A percentile compares a stretch with the other conserved stretches of the same genome.
phyloP scores from a whole-genome alignment of 2,888 invertebrate species.

The Crematogaster levior region DNA sequence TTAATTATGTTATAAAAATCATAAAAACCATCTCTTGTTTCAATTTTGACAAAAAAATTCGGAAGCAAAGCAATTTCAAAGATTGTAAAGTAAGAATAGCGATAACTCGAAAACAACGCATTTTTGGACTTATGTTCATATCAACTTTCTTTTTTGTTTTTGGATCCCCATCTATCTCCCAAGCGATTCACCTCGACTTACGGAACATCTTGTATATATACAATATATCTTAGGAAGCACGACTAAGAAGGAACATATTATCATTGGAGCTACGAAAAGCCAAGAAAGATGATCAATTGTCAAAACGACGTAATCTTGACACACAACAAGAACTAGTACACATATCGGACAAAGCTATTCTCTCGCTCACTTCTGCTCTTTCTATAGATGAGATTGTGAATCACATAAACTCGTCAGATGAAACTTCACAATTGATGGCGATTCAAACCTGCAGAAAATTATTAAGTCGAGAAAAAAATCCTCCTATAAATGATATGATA shows the following conservation, averaged over 20 bases:
- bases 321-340: slow-evolving; percentile 86
- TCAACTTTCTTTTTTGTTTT: too few species aligned
- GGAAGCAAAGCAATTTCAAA: too few species aligned
- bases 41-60: too few species aligned
- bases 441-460: slow-evolving; percentile 95
- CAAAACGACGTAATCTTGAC: slow-evolving; percentile 95
- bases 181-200: too few species aligned
- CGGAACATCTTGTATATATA: slow-evolving; percentile 18
- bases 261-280: slow-evolving; percentile 97
- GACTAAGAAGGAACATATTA: slow-evolving; percentile 95
- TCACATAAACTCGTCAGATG: slow-evolving; percentile 90
- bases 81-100: too few species aligned
- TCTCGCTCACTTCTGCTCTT: slow-evolving; percentile 85
- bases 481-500: slow-evolving; percentile 96
- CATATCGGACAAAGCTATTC: slow-evolving; percentile 86
- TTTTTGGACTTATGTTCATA: too few species aligned
- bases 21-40: too few species aligned
- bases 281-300: slow-evolving; percentile 96
- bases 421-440: slow-evolving; percentile 89
- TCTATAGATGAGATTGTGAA: slow-evolving; percentile 91
- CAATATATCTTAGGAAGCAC: slow-evolving; percentile 90
- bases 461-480: slow-evolving; percentile 95
- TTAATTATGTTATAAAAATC: too few species aligned
- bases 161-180: too few species aligned
- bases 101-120: too few species aligned